Percentiles rank a stretch among this genome's conserved stretches.
phyloP scores from a whole-genome alignment of 2,113 vertebrate genomes.

The Dipodomys stephensi region DNA sequence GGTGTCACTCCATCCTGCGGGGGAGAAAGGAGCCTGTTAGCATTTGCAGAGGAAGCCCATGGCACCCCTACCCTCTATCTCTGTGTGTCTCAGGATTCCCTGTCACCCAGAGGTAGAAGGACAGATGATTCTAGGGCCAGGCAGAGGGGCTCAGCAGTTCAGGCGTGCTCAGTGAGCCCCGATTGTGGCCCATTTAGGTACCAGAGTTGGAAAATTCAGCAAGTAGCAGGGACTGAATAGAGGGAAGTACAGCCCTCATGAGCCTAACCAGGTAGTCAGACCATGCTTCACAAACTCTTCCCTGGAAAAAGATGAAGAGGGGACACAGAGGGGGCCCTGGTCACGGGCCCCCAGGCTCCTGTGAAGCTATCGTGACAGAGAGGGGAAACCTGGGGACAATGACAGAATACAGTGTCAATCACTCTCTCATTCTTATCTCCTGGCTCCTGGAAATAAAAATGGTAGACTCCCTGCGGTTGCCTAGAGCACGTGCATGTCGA shows the following conservation, averaged over 20 bases:
- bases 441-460: not conserved
- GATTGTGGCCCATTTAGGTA: not conserved
- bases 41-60: not conserved
- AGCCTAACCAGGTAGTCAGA: not conserved
- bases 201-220: not conserved
- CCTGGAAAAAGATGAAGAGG: not conserved
- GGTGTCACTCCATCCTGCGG: constrained; percentile 88
- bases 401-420: not conserved
- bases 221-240: not conserved
- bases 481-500: not conserved
- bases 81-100: not conserved
- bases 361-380: not conserved
- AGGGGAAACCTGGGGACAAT: not conserved
- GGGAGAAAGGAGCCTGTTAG: constrained; percentile 60
- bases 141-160: not conserved
- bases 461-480: not conserved
- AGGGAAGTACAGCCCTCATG: not conserved
- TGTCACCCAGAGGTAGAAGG: rapidly evolving
- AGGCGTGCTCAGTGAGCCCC: not conserved
- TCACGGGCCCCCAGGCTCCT: not conserved
- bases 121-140: no score
- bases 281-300: rapidly evolving
- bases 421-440: not conserved
- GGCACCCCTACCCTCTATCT: not conserved
- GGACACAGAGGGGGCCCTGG: not conserved